These are phyloP conservation scores for Nicator chloris DNA, from an alignment of 2,113 vertebrate genomes.

Conservation along the genomic window DNA sequence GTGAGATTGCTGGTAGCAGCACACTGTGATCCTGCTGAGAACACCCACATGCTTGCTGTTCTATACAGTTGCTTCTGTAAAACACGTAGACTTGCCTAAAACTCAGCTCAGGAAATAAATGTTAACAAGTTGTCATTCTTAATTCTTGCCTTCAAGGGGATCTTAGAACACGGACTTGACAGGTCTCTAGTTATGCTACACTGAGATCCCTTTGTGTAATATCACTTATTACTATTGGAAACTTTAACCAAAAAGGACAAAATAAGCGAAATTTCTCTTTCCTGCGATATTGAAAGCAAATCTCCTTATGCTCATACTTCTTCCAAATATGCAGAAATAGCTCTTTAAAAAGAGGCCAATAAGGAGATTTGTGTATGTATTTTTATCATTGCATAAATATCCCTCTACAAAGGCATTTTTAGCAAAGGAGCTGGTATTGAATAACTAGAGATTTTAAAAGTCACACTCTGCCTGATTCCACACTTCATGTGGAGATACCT, in stretches of 20 bases:
- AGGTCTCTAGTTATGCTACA: neutral
- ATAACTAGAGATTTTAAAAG: neutral
- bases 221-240: neutral
- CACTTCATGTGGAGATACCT: neutral
- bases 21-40: neutral
- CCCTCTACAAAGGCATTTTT: neutral
- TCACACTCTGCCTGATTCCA: neutral
- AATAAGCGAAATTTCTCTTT: neutral
- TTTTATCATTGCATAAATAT: neutral
- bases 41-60: neutral
- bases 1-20: neutral
- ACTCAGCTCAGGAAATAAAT: neutral
- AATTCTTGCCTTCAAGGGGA: neutral
- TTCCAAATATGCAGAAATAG: neutral
- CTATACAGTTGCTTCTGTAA: neutral
- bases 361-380: neutral
- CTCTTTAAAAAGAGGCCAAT: neutral
- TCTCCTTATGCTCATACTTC: neutral
- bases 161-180: neutral
- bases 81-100: neutral
- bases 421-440: neutral
- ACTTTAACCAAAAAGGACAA: slow-evolving; percentile 7
- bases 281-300: neutral
- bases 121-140: neutral
- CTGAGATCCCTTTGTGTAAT: neutral